A percentile compares a stretch with the other conserved stretches of the same genome.
phyloP scores from a whole-genome alignment of 2,113 vertebrate genomes.

The Notarius quadriscutis region DNA sequence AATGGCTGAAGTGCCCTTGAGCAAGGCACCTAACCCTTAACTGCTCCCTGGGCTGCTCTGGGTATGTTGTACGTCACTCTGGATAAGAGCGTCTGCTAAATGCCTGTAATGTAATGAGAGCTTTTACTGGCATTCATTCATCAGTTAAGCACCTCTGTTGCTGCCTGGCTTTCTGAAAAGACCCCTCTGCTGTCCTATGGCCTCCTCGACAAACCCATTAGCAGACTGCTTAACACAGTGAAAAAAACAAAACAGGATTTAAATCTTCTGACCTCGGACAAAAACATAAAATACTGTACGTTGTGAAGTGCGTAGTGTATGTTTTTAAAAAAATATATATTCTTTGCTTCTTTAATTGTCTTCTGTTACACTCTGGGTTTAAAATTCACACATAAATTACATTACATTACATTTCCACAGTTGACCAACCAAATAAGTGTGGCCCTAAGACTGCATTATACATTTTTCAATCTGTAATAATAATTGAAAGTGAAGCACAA shows the following conservation, averaged over 20 bases:
- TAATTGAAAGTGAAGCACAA: neutral
- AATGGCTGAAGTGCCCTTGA: too few relatives aligned
- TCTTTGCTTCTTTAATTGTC: neutral
- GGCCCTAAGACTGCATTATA: neutral
- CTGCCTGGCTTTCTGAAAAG: neutral
- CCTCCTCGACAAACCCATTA: neutral
- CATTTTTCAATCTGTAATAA: neutral
- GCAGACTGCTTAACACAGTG: neutral
- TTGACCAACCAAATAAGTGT: neutral
- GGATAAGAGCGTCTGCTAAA: too few relatives aligned
- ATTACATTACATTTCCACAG: neutral
- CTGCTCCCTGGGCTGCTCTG: too few relatives aligned
- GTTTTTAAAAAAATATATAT: neutral
- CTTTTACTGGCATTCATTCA: neutral
- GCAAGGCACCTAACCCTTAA: too few relatives aligned
- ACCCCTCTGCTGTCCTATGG: neutral
- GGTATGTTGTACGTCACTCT: too few relatives aligned
- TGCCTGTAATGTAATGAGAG: neutral
- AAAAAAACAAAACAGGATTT: neutral
- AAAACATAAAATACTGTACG: neutral
- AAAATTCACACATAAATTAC: neutral
- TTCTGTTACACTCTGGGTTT: neutral
- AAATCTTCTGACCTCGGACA: neutral
- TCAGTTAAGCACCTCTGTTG: neutral
- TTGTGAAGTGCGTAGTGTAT: neutral